Evolutionary conservation across 92 coral and sea anemone genomes (phyloP).

Genomic region (Porites cylindrica): DNA sequence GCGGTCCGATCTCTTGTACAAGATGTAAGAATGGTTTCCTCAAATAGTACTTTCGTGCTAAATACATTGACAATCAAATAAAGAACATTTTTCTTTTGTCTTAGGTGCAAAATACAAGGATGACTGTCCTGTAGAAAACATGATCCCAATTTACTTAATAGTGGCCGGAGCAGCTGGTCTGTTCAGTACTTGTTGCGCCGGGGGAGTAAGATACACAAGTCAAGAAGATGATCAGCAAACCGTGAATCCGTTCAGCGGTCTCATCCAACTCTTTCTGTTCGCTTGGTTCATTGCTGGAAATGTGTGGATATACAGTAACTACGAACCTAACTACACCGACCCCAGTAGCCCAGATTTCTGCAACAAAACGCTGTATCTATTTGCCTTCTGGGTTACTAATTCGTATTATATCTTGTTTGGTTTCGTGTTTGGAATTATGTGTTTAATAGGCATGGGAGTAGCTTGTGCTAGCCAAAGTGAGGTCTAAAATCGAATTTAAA

Average conservation of each 20-base stretch:
- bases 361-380: conserved; percentile 6
- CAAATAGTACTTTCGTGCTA: neutral
- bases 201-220: neutral
- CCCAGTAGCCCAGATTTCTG: conserved; percentile 12
- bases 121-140: conserved; percentile 55
- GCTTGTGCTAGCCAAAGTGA: too few species aligned
- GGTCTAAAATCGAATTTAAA: too few species aligned
- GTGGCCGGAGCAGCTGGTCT: conserved; percentile 53
- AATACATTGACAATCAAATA: neutral
- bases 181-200: conserved; percentile 40
- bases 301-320: conserved; percentile 15
- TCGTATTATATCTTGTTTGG: neutral
- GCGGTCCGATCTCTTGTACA: neutral
- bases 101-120: conserved; percentile 62
- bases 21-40: neutral
- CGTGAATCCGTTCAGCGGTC: neutral
- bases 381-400: conserved; percentile 15
- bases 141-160: conserved; percentile 61
- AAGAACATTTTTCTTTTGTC: too few species aligned
- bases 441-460: neutral
- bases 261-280: neutral
- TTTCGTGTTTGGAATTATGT: neutral
- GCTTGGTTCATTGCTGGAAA: conserved; percentile 57
- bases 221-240: conserved; percentile 2
- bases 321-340: conserved; percentile 21